Evolutionary conservation across 1,140 invertebrate genomes (phyloP).

Genomic region (Drosophila azteca): DNA sequence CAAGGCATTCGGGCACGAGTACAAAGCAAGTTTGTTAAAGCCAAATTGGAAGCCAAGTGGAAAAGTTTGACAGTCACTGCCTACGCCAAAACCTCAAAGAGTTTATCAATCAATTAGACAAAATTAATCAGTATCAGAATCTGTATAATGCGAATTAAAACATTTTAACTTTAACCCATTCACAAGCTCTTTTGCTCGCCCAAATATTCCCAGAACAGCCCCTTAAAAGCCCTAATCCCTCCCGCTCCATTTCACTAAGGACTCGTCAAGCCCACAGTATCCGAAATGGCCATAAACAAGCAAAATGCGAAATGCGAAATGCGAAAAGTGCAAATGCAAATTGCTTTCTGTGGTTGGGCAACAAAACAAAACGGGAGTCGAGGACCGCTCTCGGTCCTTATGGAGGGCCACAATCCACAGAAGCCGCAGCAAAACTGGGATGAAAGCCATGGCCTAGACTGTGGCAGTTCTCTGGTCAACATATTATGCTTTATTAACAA

Average conservation of each 20-base stretch:
- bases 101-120: not conserved
- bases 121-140: not conserved
- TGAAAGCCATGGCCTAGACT: slow-evolving; percentile 19
- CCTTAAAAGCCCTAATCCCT: slow-evolving; percentile 6
- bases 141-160: no score
- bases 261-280: slow-evolving; percentile 13
- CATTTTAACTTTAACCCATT: not conserved
- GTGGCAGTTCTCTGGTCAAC: slow-evolving; percentile 29
- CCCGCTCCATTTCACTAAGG: slow-evolving; percentile 21
- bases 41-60: not conserved
- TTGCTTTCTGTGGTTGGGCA: slow-evolving; percentile 40
- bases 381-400: no score
- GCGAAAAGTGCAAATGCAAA: slow-evolving; percentile 46
- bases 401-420: not conserved
- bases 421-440: slow-evolving; percentile 19
- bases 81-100: slow-evolving; percentile 12
- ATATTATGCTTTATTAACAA: slow-evolving; percentile 53
- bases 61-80: slow-evolving; percentile 10
- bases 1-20: not conserved
- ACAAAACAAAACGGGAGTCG: not conserved
- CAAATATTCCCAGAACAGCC: not conserved
- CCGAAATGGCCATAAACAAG: slow-evolving; percentile 33
- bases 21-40: not conserved
- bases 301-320: not conserved
- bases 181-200: not conserved